phyloP scores from a whole-genome alignment of 1,140 invertebrate species.

The Cotesia vestalis region DNA sequence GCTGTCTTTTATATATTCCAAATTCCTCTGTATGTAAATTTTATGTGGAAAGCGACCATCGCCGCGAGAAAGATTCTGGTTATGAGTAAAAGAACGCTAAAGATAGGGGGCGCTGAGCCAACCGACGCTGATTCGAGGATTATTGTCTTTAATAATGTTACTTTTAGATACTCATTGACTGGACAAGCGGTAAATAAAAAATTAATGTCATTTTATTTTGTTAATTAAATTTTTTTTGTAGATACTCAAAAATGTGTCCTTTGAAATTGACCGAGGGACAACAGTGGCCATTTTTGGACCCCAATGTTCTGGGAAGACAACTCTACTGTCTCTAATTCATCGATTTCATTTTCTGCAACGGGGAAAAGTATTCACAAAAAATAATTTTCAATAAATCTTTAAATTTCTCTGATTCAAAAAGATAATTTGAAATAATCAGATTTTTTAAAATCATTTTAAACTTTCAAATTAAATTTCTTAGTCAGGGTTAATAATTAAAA shows the following conservation, averaged over 20 bases:
- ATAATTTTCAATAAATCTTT: too few relatives aligned
- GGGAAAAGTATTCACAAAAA: slow-evolving; percentile 3
- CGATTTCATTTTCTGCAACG: slow-evolving; percentile 19
- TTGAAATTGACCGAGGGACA: slow-evolving; percentile 3
- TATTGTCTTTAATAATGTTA: slow-evolving; percentile 10
- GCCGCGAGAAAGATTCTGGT: background rate
- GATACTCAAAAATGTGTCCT: slow-evolving; percentile 21
- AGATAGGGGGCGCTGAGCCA: background rate
- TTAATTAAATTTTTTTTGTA: background rate
- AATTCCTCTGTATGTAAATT: background rate
- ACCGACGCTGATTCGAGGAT: background rate
- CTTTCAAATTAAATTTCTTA: too few relatives aligned
- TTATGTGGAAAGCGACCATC: background rate
- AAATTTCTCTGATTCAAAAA: too few relatives aligned
- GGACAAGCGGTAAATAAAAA: background rate
- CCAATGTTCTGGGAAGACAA: slow-evolving; percentile 21
- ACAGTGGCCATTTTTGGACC: slow-evolving; percentile 17
- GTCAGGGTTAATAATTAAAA: background rate
- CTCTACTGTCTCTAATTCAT: slow-evolving; percentile 19
- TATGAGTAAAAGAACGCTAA: background rate
- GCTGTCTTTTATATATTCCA: slow-evolving; percentile 7
- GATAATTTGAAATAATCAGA: too few relatives aligned
- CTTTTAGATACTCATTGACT: background rate
- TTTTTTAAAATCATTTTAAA: too few relatives aligned
- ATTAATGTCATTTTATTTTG: too few relatives aligned